phyloP scores from a whole-genome alignment of 2,113 vertebrate genomes.

The Acinonyx jubatus region DNA sequence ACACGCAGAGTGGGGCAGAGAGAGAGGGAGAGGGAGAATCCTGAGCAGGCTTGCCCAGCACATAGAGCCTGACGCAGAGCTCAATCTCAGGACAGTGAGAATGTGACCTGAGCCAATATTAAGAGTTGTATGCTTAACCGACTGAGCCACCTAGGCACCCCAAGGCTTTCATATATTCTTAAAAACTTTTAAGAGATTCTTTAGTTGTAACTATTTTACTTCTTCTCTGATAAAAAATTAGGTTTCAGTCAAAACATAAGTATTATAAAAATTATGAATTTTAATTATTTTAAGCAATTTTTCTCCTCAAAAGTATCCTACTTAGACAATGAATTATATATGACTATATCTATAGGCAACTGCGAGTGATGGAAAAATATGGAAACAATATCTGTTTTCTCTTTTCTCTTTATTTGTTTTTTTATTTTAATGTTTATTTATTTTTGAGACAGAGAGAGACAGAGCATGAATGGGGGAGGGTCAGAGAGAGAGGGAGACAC shows the following conservation, averaged over 20 bases:
- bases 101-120: too few relatives aligned
- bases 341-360: background rate
- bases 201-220: background rate
- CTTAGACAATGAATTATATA: background rate
- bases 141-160: too few relatives aligned
- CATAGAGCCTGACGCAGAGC: too few relatives aligned
- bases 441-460: too few relatives aligned
- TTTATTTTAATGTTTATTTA: background rate
- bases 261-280: conserved; percentile 9
- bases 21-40: too few relatives aligned
- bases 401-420: background rate
- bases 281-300: background rate
- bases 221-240: background rate
- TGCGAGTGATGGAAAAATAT: background rate
- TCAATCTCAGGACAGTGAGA: too few relatives aligned
- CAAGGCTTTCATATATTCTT: background rate
- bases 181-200: background rate
- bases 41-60: too few relatives aligned
- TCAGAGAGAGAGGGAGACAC: too few relatives aligned
- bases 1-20: too few relatives aligned
- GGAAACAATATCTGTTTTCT: background rate
- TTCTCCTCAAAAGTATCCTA: background rate
- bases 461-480: too few relatives aligned
- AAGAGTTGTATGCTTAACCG: too few relatives aligned
- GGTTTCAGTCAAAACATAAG: background rate